These are phyloP conservation scores for Pristionchus fissidentatus DNA, from an alignment of 2,888 invertebrate genomes.

Conservation along the genomic window DNA sequence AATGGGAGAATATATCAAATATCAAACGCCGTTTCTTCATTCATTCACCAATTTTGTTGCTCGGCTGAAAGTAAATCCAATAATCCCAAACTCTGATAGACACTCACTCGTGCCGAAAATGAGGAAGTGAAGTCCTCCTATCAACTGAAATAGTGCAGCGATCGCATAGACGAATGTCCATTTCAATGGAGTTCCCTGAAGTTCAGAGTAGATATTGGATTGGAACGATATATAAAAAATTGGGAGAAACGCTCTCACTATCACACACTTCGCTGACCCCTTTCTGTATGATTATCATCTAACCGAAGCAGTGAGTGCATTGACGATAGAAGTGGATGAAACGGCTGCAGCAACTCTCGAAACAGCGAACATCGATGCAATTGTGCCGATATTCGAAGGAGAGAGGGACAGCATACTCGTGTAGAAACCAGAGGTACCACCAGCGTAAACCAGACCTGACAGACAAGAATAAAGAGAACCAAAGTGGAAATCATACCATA, in stretches of 20 bases:
- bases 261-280: too few relatives aligned
- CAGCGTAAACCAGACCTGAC: conserved; percentile 3
- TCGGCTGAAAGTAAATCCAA: background rate
- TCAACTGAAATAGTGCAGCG: background rate
- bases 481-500: background rate
- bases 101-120: background rate
- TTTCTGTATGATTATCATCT: background rate
- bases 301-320: conserved; percentile 11
- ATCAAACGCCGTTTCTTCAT: too few relatives aligned
- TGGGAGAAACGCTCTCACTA: background rate
- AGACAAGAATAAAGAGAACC: background rate
- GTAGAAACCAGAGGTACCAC: conserved; percentile 37
- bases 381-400: conserved; percentile 22
- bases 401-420: conserved; percentile 18
- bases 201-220: background rate
- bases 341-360: background rate
- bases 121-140: conserved; percentile 29
- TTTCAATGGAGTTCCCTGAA: conserved; percentile 10
- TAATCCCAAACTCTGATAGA: too few relatives aligned
- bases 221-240: background rate
- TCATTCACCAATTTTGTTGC: conserved; percentile 7
- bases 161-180: conserved; percentile 4
- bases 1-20: too few relatives aligned
- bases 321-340: conserved; percentile 9
- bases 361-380: background rate